Percentiles rank a stretch among this genome's conserved stretches.
Conservation (phyloP, 2,113 vertebrate species). For the Hymenochirus boettgeri region DNA sequence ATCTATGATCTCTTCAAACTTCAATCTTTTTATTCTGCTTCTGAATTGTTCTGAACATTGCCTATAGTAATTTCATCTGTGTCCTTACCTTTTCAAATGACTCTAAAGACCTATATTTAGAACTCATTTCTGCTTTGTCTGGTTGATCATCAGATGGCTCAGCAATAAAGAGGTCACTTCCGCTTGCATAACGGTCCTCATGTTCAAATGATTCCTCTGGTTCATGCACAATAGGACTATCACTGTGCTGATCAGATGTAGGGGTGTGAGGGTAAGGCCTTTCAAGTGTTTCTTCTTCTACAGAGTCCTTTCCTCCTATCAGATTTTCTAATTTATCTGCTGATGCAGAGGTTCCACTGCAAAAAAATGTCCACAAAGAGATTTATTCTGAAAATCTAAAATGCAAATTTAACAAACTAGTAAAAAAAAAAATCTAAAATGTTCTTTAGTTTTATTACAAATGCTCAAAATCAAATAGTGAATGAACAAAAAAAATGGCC, state of each 20-base stretch:
- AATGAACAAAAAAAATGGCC: no score
- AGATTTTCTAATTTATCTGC: constrained; percentile 35
- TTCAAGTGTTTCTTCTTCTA: constrained; percentile 50
- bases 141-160: constrained; percentile 69
- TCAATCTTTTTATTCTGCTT: no score
- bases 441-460: no score
- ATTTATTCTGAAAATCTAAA: not conserved
- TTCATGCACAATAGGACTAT: constrained; percentile 69
- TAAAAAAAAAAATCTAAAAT: no score
- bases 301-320: constrained; percentile 3
- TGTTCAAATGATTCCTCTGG: constrained; percentile 47
- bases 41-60: no score
- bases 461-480: no score
- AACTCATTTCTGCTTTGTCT: constrained; percentile 55
- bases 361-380: no score
- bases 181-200: constrained; percentile 50
- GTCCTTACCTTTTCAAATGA: constrained; percentile 79
- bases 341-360: constrained; percentile 52
- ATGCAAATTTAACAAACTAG: no score
- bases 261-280: constrained; percentile 36
- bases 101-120: constrained; percentile 68
- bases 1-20: no score
- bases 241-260: constrained; percentile 53
- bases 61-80: constrained; percentile 10
- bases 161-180: constrained; percentile 59